phyloP scores from a whole-genome alignment of 30 jellyfish, hydroid and myxozoan species.

The Cassiopea andromeda region DNA sequence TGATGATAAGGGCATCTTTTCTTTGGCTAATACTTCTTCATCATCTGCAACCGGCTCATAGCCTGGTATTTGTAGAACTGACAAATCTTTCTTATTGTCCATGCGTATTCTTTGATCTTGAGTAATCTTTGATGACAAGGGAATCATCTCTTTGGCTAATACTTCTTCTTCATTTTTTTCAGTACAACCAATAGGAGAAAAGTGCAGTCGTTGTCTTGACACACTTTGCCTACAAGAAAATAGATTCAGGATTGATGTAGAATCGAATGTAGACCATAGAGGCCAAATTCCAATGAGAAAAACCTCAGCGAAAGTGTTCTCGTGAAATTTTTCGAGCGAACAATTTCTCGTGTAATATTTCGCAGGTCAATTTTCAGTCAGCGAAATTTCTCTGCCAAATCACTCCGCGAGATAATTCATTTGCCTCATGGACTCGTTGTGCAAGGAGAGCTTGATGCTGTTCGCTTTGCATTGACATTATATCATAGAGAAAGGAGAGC shows the following conservation, averaged over 20 bases:
- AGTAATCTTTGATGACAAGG: neutral
- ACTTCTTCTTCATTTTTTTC: neutral
- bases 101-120: neutral
- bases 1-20: neutral
- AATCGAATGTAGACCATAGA: neutral
- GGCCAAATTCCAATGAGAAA: neutral
- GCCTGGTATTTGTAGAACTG: too few species aligned
- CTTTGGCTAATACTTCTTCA: neutral
- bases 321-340: too few species aligned
- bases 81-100: neutral
- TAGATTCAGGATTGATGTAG: neutral
- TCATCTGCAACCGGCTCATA: neutral
- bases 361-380: too few species aligned
- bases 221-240: neutral
- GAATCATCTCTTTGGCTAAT: neutral
- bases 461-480: too few species aligned
- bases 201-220: constrained; percentile 22
- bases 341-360: too few species aligned
- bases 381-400: too few species aligned
- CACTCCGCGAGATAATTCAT: too few species aligned
- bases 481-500: too few species aligned
- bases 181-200: neutral
- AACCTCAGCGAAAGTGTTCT: too few species aligned
- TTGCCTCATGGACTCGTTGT: too few species aligned
- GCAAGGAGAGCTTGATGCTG: too few species aligned